Percentiles rank a stretch among this genome's conserved stretches.
Conservation (phyloP, 2,888 invertebrate species). For the Esperia sulphurella region DNA sequence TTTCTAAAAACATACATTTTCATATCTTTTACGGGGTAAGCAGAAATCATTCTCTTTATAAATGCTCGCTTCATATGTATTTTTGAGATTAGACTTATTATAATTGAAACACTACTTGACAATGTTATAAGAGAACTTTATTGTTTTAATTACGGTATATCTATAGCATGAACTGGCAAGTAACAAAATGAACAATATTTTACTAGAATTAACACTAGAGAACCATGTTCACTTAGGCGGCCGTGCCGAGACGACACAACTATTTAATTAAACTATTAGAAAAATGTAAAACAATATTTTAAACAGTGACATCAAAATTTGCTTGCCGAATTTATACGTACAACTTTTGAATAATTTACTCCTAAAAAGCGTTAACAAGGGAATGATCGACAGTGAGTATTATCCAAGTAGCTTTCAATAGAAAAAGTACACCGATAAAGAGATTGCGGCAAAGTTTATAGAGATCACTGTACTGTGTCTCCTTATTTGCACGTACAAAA, state of each 20-base stretch:
- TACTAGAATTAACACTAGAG: constrained; percentile 68
- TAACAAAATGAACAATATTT: constrained; percentile 70
- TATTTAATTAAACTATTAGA: constrained; percentile 37
- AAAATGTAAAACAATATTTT: constrained; percentile 29
- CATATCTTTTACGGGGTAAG: no score
- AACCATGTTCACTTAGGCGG: constrained; percentile 63
- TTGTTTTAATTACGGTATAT: constrained; percentile 77
- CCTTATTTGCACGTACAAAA: constrained; percentile 13
- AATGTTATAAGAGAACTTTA: constrained; percentile 79
- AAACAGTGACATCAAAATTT: constrained; percentile 57
- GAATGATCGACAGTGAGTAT: constrained; percentile 39
- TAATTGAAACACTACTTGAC: constrained; percentile 30
- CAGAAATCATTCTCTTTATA: no score
- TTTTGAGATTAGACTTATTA: not conserved
- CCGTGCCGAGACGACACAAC: constrained; percentile 54
- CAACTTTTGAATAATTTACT: constrained; percentile 51
- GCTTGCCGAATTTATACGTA: constrained; percentile 39
- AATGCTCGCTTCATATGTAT: no score
- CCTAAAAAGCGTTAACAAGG: constrained; percentile 60
- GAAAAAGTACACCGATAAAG: constrained; percentile 47
- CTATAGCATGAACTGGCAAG: constrained; percentile 78
- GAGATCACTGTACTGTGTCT: constrained; percentile 48
- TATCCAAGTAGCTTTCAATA: constrained; percentile 37
- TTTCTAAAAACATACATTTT: no score
- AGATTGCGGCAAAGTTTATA: constrained; percentile 41